Evolutionary conservation across 2,113 vertebrate species (phyloP), one percentile per base, ranked within the genome.

Genomic region (Gnathonemus longibarbis): DNA sequence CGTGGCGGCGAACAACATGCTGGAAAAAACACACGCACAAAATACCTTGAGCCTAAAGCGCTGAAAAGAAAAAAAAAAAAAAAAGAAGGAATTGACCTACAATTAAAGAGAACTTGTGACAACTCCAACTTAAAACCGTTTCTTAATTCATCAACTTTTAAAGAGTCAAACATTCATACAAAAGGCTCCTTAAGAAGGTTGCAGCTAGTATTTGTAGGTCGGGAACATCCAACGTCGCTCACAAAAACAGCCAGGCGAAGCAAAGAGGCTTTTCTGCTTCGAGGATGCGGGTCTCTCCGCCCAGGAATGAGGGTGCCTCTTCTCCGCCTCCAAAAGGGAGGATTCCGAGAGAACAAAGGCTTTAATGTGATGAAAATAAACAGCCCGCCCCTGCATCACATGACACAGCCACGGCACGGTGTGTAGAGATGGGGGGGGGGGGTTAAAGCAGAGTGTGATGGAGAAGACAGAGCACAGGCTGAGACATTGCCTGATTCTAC

Each of bases 321-420:
- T 84, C 84, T 70, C 56, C 27, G n/a, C 58, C 62, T 90, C 62
- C 46, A 48, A 42, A 87, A 86, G 84, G 89, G 85, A 87, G 85
- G 56, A 58, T 85, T 87, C 89, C 84, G 2, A 70, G 52, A 90
- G 90, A 90, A 90, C 90, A 90, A 90, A 90, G 87, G 87, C 88
- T 84, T 90, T 49, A 88, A 90, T 90, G 70, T 88, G 74, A 90
- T 84, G 52, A 90, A 90, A 90, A 90, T 87, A 90, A 90, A 90
- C 87, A 88, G 90, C 77, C 89, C 89, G 46, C 89, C 90, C 90
- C 74, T 88, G 70, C 13, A 17, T 48, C 90, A 90, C 50, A 77
- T 90, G 90, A 90, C 48, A 42, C 24, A 56, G 27, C 49, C 21
- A 24, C 19, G 77, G 89, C 58, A 77, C 84, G 39, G 84, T 58